Base-by-base conservation (phyloP, 1,140 invertebrate genomes). In the Rhynchophorus ferrugineus region DNA sequence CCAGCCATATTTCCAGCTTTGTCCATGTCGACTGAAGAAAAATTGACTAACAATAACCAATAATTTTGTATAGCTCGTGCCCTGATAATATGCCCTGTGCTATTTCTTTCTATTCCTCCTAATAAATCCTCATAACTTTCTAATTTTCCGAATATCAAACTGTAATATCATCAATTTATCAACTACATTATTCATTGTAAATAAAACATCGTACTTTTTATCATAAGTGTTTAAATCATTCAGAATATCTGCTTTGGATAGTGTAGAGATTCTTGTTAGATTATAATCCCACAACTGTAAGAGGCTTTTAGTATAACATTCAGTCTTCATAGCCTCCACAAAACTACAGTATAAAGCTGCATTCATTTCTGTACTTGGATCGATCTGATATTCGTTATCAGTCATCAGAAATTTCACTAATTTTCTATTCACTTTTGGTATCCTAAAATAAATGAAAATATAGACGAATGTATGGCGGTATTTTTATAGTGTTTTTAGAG, bases 211-310 rank as follows among this genome's bases (percentile, higher is more conserved):
- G 65, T 59, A 72, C 72, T 70, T 71, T 24, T 59, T 64, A 58
- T 74, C 76, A 17, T 73, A 67, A 24, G 67, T 66, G 68, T 86
- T 84, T 21, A 87, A 62, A 60, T 73, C 76, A 6, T 68, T 60
- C 8, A 85, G 61, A 56, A 87, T 82, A 48, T 85, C 77, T 42
- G 78, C 57, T 58, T 75, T 76, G 1, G 79, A 80, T 39, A 81
- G 63, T 35, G 70, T 71, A 9, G 64, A 62, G 35, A 87, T 79
- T 37, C 70, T 47, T 13, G 69, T 67, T 22, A 67, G 64, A 64
- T 83, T 71, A 62, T 75, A 84, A 19, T 78, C 72, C 83, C 83
- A 89, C 51, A 89, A 69, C 62, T 87, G 83, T 41, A 85, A 66
- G 54, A 87, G 73, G 69, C 79, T 86, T 53, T 74, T 69, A 49